phyloP scores from a whole-genome alignment of 2,888 invertebrate species.

The Julus scandinavius region DNA sequence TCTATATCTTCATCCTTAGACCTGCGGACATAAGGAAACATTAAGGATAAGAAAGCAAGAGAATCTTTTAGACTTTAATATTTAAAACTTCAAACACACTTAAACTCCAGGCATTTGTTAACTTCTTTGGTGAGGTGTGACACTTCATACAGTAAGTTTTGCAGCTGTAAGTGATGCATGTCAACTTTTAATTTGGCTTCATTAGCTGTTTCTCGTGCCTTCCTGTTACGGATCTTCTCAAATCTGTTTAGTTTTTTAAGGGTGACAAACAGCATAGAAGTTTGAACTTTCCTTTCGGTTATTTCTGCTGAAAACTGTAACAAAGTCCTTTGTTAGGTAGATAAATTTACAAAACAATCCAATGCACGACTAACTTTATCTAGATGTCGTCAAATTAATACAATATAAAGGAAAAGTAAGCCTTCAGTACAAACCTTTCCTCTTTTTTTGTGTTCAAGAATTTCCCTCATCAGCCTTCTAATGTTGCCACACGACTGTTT shows the following conservation, averaged over 20 bases:
- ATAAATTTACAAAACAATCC: no score
- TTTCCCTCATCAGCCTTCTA: constrained; percentile 75
- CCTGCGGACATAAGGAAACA: constrained; percentile 66
- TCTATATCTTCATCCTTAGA: constrained; percentile 95
- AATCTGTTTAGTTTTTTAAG: constrained; percentile 89
- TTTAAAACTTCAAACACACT: constrained; percentile 69
- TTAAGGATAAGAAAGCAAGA: background rate
- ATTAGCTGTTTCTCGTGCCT: constrained; percentile 82
- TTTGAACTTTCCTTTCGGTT: constrained; percentile 76
- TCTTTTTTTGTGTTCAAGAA: constrained; percentile 73
- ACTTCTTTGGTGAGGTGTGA: constrained; percentile 94
- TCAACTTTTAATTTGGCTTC: constrained; percentile 90
- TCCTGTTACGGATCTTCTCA: constrained; percentile 87
- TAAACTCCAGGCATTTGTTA: constrained; percentile 93
- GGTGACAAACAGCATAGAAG: constrained; percentile 80
- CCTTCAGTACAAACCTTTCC: constrained; percentile 39
- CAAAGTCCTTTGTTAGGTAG: no score
- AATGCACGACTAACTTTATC: no score
- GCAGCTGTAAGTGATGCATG: constrained; percentile 86
- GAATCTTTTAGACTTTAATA: background rate
- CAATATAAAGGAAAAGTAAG: no score
- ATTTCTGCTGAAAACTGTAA: constrained; percentile 68
- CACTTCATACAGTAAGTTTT: constrained; percentile 93
- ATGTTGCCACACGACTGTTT: constrained; percentile 78
- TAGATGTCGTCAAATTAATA: constrained; percentile 50